phyloP scores from a whole-genome alignment of 2,888 invertebrate genomes.

The Eurytoma californica region DNA sequence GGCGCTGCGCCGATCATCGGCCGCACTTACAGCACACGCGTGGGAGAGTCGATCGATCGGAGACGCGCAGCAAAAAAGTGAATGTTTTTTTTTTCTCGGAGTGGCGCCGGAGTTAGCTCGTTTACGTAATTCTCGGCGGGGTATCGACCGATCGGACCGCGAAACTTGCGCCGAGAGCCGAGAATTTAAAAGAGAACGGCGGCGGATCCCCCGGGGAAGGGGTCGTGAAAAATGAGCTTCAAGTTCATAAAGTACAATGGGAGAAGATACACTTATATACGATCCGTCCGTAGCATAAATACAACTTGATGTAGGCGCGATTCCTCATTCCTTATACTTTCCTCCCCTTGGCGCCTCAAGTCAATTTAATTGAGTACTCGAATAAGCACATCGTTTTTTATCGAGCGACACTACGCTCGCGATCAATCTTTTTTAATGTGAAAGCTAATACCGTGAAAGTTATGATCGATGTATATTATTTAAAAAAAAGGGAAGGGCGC shows the following conservation, averaged over 20 bases:
- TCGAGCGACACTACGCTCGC: too few relatives aligned
- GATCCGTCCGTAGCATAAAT: not conserved
- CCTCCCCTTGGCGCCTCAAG: too few relatives aligned
- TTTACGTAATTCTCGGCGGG: not conserved
- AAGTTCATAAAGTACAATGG: constrained; percentile 5
- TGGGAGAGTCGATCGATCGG: too few relatives aligned
- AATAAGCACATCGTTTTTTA: too few relatives aligned
- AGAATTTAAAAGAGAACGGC: constrained; percentile 34
- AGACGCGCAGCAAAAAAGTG: too few relatives aligned
- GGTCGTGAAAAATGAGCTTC: constrained; percentile 15
- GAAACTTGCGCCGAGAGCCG: constrained; percentile 22
- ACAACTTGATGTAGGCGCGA: not conserved
- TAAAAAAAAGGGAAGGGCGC: too few relatives aligned
- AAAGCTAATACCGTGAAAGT: too few relatives aligned
- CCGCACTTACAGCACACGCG: not conserved
- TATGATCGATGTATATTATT: not conserved
- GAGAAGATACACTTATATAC: constrained; percentile 15
- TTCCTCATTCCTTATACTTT: not conserved
- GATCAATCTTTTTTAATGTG: too few relatives aligned
- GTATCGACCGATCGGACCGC: constrained; percentile 4
- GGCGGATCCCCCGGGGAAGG: not conserved
- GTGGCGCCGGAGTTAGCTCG: not conserved
- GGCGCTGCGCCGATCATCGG: too few relatives aligned
- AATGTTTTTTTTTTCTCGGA: too few relatives aligned
- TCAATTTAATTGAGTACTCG: too few relatives aligned